Conservation (phyloP, 30 jellyfish, hydroid and myxozoan species). For the Morbakka virulenta region DNA sequence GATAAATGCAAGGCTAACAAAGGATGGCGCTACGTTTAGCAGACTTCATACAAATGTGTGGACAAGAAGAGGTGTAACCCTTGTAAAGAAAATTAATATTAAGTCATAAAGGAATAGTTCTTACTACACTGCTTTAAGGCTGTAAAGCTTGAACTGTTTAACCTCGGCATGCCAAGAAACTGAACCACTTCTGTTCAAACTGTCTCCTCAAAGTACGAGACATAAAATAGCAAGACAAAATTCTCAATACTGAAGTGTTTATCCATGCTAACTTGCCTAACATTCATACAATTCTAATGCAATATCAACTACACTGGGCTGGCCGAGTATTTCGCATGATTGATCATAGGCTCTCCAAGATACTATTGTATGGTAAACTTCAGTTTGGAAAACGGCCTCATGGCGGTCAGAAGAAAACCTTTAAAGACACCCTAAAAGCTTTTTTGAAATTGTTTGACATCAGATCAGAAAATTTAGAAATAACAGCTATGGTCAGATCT, state of each 20-base stretch:
- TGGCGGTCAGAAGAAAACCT: background rate
- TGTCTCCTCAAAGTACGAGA: background rate
- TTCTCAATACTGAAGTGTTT: background rate
- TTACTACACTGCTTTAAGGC: background rate
- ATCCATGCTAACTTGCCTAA: background rate
- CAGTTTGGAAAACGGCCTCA: background rate
- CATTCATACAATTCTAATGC: background rate
- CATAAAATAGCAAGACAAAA: background rate
- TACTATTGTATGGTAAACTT: background rate
- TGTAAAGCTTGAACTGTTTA: background rate
- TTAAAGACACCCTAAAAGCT: background rate
- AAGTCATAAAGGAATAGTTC: background rate
- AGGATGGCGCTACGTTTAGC: background rate
- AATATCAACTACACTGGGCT: background rate
- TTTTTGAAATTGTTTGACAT: too few relatives aligned
- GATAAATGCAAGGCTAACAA: background rate
- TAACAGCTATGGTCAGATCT: too few relatives aligned
- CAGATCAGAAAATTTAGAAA: too few relatives aligned
- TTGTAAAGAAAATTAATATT: too few relatives aligned
- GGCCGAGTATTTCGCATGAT: background rate
- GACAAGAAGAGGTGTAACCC: background rate
- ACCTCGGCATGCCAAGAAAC: background rate
- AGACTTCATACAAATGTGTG: background rate
- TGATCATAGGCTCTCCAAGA: background rate
- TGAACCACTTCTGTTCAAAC: background rate